Evolutionary conservation across 2,113 vertebrate species (phyloP).

Genomic region (Oxyura jamaicensis): DNA sequence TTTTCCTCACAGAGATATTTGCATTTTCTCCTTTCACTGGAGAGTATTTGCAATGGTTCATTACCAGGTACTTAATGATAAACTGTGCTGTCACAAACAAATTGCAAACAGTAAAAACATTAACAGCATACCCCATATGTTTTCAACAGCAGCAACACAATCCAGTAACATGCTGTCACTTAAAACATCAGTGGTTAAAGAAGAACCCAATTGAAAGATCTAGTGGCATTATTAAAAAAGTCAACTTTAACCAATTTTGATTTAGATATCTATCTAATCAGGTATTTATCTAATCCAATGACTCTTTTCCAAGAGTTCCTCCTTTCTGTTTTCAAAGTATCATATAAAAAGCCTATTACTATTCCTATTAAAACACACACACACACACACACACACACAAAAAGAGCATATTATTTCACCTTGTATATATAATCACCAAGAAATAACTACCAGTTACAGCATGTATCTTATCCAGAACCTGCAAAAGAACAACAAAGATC

Average conservation of each 20-base stretch:
- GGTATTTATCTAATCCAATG: neutral
- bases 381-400: no score
- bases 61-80: slow-evolving; percentile 58
- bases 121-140: neutral
- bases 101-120: slow-evolving; percentile 20
- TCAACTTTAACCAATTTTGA: neutral
- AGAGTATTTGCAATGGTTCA: slow-evolving; percentile 40
- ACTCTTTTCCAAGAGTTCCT: neutral
- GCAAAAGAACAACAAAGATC: neutral
- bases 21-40: neutral
- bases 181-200: neutral
- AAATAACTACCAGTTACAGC: neutral
- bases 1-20: neutral
- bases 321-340: neutral
- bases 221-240: neutral
- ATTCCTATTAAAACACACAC: neutral
- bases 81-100: slow-evolving; percentile 36
- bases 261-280: neutral
- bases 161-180: neutral
- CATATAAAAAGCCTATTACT: neutral
- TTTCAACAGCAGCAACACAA: neutral
- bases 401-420: neutral
- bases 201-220: neutral
- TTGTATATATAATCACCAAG: neutral
- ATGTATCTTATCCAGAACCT: neutral